Percentiles rank a stretch among this genome's conserved stretches.
phyloP scores from a whole-genome alignment of 2,797 vertebrate species.

The Peromyscus attwateri region DNA sequence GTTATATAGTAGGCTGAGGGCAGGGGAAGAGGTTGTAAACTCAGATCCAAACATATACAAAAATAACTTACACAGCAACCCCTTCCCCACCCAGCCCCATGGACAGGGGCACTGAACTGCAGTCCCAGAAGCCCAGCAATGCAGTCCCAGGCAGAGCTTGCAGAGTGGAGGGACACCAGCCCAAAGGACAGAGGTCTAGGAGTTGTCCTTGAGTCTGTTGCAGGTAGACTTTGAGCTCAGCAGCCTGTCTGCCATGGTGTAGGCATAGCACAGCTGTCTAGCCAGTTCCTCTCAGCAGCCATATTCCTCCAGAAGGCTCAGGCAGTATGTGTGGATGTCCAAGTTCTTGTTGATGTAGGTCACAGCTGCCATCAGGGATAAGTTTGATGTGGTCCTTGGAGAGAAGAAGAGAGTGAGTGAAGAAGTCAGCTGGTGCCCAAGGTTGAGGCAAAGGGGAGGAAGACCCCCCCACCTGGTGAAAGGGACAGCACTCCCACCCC shows the following conservation, averaged over 20 bases:
- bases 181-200: conserved; percentile 75
- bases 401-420: no score
- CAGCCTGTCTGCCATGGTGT: conserved; percentile 92
- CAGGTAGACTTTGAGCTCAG: conserved; percentile 88
- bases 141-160: background rate
- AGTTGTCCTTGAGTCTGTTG: conserved; percentile 83
- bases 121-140: background rate
- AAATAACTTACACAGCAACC: conserved; percentile 78
- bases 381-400: conserved; percentile 97
- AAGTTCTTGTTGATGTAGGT: conserved; percentile 96
- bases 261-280: no score
- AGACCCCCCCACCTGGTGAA: no score
- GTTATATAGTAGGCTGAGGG: background rate
- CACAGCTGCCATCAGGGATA: conserved; percentile 95
- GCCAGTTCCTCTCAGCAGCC: conserved; percentile 90
- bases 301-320: conserved; percentile 94
- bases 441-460: no score
- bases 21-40: background rate
- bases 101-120: background rate
- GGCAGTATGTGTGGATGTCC: conserved; percentile 96
- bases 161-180: background rate
- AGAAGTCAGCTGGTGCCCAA: no score
- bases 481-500: no score
- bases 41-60: conserved; percentile 70
- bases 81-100: background rate